Evolutionary conservation across 92 coral and sea anemone genomes (phyloP).

Genomic region (Epizoanthus fatuus): DNA sequence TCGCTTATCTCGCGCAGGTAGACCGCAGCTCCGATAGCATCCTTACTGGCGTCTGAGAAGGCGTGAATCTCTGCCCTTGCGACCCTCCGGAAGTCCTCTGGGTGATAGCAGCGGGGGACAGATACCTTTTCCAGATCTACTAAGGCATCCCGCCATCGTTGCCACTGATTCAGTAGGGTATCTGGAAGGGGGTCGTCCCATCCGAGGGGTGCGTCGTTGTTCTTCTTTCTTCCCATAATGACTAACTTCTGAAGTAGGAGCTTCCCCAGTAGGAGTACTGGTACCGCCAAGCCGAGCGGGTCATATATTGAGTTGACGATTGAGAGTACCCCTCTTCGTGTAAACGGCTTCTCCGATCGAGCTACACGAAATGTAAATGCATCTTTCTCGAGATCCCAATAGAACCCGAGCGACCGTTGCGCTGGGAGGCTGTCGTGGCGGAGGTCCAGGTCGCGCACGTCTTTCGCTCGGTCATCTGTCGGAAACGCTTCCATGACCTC

Average conservation of each 20-base stretch:
- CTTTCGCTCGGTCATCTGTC: conserved; percentile 68
- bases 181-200: conserved; percentile 74
- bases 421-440: conserved; percentile 61
- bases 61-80: conserved; percentile 55
- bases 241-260: conserved; percentile 52
- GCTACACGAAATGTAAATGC: conserved; percentile 51
- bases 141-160: conserved; percentile 49
- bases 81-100: conserved; percentile 28
- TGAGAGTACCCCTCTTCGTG: conserved; percentile 73
- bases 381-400: conserved; percentile 71
- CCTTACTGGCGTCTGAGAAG: conserved; percentile 67
- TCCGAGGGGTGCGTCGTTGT: conserved; percentile 39
- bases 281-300: conserved; percentile 68
- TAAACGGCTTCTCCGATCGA: conserved; percentile 64
- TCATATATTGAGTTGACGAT: conserved; percentile 59
- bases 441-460: conserved; percentile 63
- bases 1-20: conserved; percentile 36
- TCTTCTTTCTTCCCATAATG: conserved; percentile 38
- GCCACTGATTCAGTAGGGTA: conserved; percentile 54
- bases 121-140: conserved; percentile 49
- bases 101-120: conserved; percentile 56
- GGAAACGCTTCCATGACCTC: conserved; percentile 84
- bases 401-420: conserved; percentile 72
- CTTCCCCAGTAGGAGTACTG: conserved; percentile 57
- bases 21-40: conserved; percentile 61